Evolutionary conservation across 2,888 invertebrate genomes (phyloP), one percentile per base, ranked within the genome.

Genomic region (Caenorhabditis uteleia): DNA sequence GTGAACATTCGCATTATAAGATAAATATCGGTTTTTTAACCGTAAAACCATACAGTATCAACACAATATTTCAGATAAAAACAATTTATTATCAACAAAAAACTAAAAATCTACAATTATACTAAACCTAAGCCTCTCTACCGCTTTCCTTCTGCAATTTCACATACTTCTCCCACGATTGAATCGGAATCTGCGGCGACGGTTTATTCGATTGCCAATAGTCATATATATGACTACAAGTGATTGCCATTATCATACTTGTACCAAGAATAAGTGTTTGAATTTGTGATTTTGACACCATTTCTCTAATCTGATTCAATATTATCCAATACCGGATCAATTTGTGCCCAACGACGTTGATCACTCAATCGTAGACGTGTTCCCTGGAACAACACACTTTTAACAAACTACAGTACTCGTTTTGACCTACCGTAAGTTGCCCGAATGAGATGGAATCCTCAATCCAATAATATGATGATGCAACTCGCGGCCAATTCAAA

Each of bases 101-200:
- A 31, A 25, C 29, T 44, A 23, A 47, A 33, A 20, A 40, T 29
- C 31, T 23, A 54, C 8, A n/a, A 46, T 29, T 36, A 26, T 18
- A 31, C 12, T 16, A 16, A 36, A 47, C n/a, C n/a, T 26, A 46
- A 48, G n/a, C 39, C 39, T 72, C 69, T 38, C 68, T 68, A 14
- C 69, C 69, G n/a, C 46, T 50, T 14, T 62, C 61, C 39, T 70
- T 69, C 43, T 69, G 70, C 46, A 54, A 39, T 34, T 60, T 62
- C 16, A 71, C 70, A 45, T 74, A 77, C 25, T 72, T 61, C 29
- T 77, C 66, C 77, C 77, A 77, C 8, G 74, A 51, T 39, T 77
- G 77, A 38, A 77, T 42, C 5, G 77, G 74, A 42, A 77, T 75
- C n/a, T 68, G 67, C n/a, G 64, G 66, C 2, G 68, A 44, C 18